Evolutionary conservation across 2,113 vertebrate species (phyloP).

Genomic region (Sorex araneus): DNA sequence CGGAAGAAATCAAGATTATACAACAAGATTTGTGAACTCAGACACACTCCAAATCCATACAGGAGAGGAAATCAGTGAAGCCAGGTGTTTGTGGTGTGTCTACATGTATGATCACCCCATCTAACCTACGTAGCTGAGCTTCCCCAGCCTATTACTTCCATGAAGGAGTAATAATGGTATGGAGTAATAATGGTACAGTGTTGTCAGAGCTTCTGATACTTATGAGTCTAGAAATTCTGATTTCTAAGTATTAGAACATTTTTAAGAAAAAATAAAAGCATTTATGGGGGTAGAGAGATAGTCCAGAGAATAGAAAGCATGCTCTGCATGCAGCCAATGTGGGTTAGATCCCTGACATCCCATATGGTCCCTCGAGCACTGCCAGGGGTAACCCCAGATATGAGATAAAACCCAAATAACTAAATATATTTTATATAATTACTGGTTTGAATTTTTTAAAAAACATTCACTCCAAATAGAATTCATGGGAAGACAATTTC

Average conservation of each 20-base stretch:
- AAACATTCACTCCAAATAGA: conserved; percentile 28
- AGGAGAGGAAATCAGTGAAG: not conserved
- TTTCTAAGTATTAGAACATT: not conserved
- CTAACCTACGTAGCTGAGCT: not conserved
- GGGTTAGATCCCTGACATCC: too few species aligned
- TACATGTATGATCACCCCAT: too few species aligned
- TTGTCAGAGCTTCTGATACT: not conserved
- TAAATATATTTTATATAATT: too few species aligned
- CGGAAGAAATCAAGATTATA: not conserved
- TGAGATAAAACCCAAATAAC: too few species aligned
- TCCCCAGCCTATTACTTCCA: not conserved
- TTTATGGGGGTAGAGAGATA: too few species aligned
- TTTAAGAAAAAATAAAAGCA: too few species aligned
- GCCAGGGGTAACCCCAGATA: too few species aligned
- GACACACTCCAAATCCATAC: not conserved
- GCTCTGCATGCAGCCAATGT: too few species aligned
- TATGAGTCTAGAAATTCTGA: conserved; percentile 22
- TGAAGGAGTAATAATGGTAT: not conserved
- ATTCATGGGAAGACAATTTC: conserved; percentile 10
- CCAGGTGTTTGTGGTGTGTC: too few species aligned
- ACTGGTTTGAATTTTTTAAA: not conserved
- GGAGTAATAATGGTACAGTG: not conserved
- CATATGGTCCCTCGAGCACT: too few species aligned
- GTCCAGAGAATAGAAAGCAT: too few species aligned
- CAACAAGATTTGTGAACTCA: not conserved